These are phyloP conservation scores for Pluvianellus socialis DNA, from an alignment of 2,113 vertebrate genomes.

Conservation along the genomic window DNA sequence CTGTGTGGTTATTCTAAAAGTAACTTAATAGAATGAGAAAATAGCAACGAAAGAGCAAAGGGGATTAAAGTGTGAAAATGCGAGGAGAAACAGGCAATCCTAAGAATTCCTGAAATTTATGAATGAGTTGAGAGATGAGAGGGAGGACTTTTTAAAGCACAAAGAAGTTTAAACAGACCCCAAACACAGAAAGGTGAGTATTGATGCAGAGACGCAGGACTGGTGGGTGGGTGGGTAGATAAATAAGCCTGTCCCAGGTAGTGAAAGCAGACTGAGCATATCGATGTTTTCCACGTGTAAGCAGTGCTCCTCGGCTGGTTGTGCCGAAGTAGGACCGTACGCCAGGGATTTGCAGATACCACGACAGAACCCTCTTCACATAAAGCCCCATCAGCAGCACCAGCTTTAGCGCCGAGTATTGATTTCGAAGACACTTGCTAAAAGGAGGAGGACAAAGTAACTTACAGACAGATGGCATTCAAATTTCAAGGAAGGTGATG, in stretches of 20 bases:
- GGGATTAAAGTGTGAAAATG: background rate
- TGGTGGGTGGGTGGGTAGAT: background rate
- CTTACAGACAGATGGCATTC: accelerated
- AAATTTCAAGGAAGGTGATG: background rate
- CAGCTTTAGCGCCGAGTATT: background rate
- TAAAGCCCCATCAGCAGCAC: background rate
- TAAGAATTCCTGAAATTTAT: background rate
- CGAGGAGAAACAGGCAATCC: background rate
- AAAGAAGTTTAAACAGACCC: background rate
- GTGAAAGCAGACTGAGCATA: background rate
- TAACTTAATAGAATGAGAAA: background rate
- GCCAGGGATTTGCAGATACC: background rate
- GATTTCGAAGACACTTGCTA: background rate
- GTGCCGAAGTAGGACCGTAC: background rate
- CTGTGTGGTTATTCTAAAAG: background rate
- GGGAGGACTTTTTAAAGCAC: background rate
- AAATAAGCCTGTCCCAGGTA: background rate
- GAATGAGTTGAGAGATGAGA: background rate
- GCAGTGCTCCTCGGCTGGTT: background rate
- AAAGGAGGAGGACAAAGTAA: background rate
- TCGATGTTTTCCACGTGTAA: background rate
- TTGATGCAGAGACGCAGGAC: background rate
- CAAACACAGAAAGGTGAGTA: background rate
- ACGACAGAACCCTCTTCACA: background rate
- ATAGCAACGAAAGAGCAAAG: background rate